phyloP scores from a whole-genome alignment of 2,797 vertebrate species.

The Liasis olivaceus region DNA sequence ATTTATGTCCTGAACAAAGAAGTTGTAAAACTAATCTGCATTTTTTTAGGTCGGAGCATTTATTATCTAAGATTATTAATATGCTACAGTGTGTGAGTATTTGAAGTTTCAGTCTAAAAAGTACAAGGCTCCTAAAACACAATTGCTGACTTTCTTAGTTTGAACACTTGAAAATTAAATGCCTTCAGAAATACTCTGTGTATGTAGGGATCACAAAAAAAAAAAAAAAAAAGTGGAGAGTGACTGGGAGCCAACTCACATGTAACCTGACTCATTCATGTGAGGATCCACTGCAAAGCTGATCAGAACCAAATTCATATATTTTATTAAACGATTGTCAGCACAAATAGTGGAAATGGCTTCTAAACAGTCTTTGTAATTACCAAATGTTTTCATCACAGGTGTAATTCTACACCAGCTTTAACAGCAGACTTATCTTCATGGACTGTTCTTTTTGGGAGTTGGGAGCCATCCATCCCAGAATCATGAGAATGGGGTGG shows the following conservation, averaged over 20 bases:
- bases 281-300: conserved; percentile 10
- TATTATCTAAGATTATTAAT: conserved; percentile 42
- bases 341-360: background rate
- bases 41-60: conserved; percentile 49
- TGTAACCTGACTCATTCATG: background rate
- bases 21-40: conserved; percentile 9
- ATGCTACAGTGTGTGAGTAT: conserved; percentile 4
- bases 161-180: conserved; percentile 46
- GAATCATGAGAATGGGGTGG: background rate
- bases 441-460: background rate
- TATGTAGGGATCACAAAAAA: conserved; percentile 8
- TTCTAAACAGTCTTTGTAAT: background rate
- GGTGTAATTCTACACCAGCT: background rate
- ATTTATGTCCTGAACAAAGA: conserved; percentile 13
- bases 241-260: conserved; percentile 28
- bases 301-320: background rate
- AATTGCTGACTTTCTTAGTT: conserved; percentile 46
- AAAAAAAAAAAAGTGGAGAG: conserved; percentile 28
- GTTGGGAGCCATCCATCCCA: background rate
- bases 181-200: conserved; percentile 15
- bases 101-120: conserved; percentile 37
- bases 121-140: conserved; percentile 47
- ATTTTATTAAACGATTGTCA: background rate
- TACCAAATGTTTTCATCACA: background rate
- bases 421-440: background rate